Base-by-base conservation (phyloP, 2,888 invertebrate genomes). In the Imbricaverruca yamaguchii region DNA sequence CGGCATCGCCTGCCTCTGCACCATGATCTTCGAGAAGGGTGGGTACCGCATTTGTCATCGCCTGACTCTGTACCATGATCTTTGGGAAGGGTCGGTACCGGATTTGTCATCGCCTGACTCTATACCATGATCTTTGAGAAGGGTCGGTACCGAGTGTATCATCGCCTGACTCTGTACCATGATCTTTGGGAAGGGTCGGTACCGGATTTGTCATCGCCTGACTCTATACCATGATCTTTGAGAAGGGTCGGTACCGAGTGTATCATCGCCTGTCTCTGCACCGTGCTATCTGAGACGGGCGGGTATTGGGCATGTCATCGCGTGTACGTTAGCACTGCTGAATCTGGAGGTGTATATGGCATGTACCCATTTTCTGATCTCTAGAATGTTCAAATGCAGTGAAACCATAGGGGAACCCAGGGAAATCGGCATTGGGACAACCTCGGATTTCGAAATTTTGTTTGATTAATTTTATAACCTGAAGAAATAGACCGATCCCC, bases 1-100 rank as follows among this genome's bases (percentile, higher is more conserved):
- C 83, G 93, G 93, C 12, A 85, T 92, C 11, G 92, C 93, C 21
- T 93, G 93, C 85, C 88, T 92, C n/a, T 90, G 84, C 89, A 90
- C 84, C 87, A 85, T 88, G 55, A 85, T 86, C 10, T 83, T 86
- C 0, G 57, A 57, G n/a, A 79, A 79, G 25, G 57, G 79, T 79
- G 12, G 15, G 67, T 67, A 9, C 25, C 23, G 13, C 1, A 25
- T 11, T 7, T 15, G 39, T 39, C 12, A 85, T 92, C 11, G 92
- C 93, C 21, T 93, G 93, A 85, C 88, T 92, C n/a, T 90, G 84
- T 89, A 90, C 84, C 87, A 85, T 88, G 55, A 85, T 86, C 10
- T 83, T 86, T 0, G 57, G 23, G 9, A 79, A 79, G 25, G 57
- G 79, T 79, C 6, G 13, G 67, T 67, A 9, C 25, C 23, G 13